Evolutionary conservation across 2,113 vertebrate genomes (phyloP), one percentile per base, ranked within the genome.

Genomic region (Scomber japonicus): DNA sequence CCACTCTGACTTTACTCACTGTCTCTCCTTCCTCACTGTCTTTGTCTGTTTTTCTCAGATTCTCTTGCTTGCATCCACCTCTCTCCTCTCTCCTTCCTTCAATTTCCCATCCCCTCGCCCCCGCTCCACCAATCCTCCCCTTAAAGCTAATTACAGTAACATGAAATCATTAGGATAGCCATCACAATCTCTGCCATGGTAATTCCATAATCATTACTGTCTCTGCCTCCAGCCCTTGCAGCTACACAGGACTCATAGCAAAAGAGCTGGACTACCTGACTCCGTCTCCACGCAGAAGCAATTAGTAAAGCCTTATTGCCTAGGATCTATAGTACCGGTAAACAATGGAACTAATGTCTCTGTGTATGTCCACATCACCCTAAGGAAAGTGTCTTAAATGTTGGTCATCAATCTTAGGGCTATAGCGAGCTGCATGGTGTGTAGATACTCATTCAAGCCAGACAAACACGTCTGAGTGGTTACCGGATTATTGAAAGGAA

Each of bases 151-250:
- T 93, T 90, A 90, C 50, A 3, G 69, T 81, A 89, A 90, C 91
- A 91, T 93, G 85, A 90, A 90, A 89, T 94, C 88, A 92, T 91
- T 94, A 91, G 83, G 83, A 69, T 83, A 79, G 80, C 88, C 80
- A 88, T 91, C 89, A 84, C 89, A 79, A 87, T 91, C 87, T 83
- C 83, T 87, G 85, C 86, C 78, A 81, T 80, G 72, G 82, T 89
- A 80, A 92, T 92, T 92, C 88, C 71, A 87, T 89, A 85, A 91
- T 88, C 81, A 91, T 89, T 88, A 85, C 80, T 44, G 49, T 65
- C 81, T 87, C 78, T 80, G 80, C 76, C 79, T 89, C 44, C 63
- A 64, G 85, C 71, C 63, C 55, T 66, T 12, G 21, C 81, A 73
- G 84, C 81, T 59, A 69, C 17, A 24, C 76, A 59, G 68, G 49